A percentile compares a stretch with the other conserved stretches of the same genome.
These are phyloP conservation scores for Crocodylus rhombifer DNA, from an alignment of 2,797 vertebrate species.

Conservation along the genomic window DNA sequence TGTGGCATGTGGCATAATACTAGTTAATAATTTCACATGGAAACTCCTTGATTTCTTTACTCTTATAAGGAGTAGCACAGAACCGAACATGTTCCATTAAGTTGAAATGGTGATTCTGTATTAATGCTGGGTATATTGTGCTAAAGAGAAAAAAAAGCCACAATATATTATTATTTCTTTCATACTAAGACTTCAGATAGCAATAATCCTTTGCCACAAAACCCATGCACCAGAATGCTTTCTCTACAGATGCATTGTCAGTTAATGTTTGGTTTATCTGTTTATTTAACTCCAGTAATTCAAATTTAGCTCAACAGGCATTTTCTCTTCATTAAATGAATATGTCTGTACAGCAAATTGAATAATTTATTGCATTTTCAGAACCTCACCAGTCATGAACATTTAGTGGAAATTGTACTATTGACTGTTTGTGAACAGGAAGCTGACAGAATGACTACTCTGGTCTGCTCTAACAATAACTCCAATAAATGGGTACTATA, in stretches of 20 bases:
- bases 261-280: background rate
- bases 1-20: background rate
- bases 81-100: background rate
- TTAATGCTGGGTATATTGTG: background rate
- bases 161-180: background rate
- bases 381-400: slow-evolving; percentile 30
- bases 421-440: background rate
- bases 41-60: background rate
- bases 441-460: background rate
- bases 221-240: background rate
- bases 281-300: accelerated
- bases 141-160: background rate
- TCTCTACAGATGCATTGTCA: background rate
- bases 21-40: background rate
- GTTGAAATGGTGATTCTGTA: background rate
- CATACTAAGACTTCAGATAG: background rate
- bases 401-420: slow-evolving; percentile 38
- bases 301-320: background rate
- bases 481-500: background rate
- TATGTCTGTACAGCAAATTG: background rate
- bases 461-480: accelerated
- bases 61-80: background rate
- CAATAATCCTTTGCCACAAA: background rate
- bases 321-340: background rate
- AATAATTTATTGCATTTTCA: slow-evolving; percentile 49